Evolutionary conservation across 35 echinoderm and acorn worm genomes (phyloP), one percentile per base, ranked within the genome.

Genomic region (Apostichopus parvimensis): DNA sequence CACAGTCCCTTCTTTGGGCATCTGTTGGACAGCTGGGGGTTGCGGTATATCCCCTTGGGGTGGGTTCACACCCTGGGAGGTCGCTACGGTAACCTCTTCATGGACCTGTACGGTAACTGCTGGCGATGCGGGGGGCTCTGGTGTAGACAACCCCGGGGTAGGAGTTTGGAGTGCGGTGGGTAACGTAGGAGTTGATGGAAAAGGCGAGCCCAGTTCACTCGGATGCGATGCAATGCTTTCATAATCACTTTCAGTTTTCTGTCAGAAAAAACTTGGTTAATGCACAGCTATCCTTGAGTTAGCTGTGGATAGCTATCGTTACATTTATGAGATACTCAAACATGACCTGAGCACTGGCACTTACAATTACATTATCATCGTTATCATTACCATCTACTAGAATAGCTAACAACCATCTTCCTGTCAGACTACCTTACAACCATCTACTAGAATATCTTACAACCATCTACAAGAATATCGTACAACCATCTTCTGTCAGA

Each of bases 171-270:
- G 15, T 58, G 84, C 18, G 65, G 68, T 54, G 87, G 83, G 17
- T 6, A 87, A 18, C 25, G n/a, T 45, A 58, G 96, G 89, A 22
- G 92, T 95, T 25, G 73, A 73, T 28, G 93, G 94, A 60, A 84
- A 94, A 8, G 97, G 97, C 7, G 96, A 98, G 1, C 97, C 97
- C 61, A 98, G 93, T 9, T 97, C 93, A 87, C 95, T 97, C 15
- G 60, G 93, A 20, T 79, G 82, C 21, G 97, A 98, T 34, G 95
- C 79, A 58, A 94, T 79, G 53, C 96, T 98, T 65, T 98, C 97
- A 88, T 98, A 95, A 71, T 98, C 97, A 89, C 97, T 98, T 54
- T 98, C 94, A 53, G 56, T 92, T 76, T 92, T 61, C 71, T 92
- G 57, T 75, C 2, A 82, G 12, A 82, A 55, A 53, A 55, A 82